Base-by-base conservation (phyloP, 2,113 vertebrate species). In the Baryphthengus martii region DNA sequence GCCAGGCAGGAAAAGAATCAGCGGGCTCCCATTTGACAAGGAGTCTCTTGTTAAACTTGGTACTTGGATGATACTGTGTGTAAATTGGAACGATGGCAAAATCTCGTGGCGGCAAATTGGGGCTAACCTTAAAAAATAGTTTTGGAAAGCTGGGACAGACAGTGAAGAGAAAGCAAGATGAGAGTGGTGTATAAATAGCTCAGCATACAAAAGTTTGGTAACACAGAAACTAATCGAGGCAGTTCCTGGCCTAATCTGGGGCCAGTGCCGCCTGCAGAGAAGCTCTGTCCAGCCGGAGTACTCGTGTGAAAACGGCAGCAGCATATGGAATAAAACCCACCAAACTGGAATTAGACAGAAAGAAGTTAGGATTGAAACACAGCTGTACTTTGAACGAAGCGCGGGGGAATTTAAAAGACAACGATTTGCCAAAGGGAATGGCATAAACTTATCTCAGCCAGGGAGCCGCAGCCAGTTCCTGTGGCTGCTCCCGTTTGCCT, bases 291-390 rank as follows among this genome's bases (percentile, higher is more conserved):
- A 93, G 83, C 86, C 95, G 86, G 89, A 90, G 84, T 67, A 89
- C 68, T 96, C 11, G 25, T 96, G 93, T 95, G 95, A 95, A 95
- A 96, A 96, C 79, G 73, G 90, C 89, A 95, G 92, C 80, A 95
- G 90, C 86, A 76, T 90, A 93, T 95, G 83, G 72, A 95, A 89
- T 68, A 89, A 90, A 96, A 86, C 40, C 80, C 84, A 94, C 92
- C 39, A 53, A 90, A 55, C 44, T 95, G 77, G 62, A 94, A 95
- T 90, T 79, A 85, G 75, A 92, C 86, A 93, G 89, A 93, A 89
- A 92, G 78, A 90, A 95, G 88, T 90, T 93, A 72, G 94, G 92
- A 90, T 79, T 96, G 96, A 97, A 95, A 90, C 80, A 94, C 94
- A 93, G 95, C 88, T 95, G 90, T 85, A 95, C 88, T 94, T 97